Percentiles rank a stretch among this genome's conserved stretches.
Evolutionary conservation across 2,888 invertebrate species (phyloP).

Genomic region (Parnassius orleans): DNA sequence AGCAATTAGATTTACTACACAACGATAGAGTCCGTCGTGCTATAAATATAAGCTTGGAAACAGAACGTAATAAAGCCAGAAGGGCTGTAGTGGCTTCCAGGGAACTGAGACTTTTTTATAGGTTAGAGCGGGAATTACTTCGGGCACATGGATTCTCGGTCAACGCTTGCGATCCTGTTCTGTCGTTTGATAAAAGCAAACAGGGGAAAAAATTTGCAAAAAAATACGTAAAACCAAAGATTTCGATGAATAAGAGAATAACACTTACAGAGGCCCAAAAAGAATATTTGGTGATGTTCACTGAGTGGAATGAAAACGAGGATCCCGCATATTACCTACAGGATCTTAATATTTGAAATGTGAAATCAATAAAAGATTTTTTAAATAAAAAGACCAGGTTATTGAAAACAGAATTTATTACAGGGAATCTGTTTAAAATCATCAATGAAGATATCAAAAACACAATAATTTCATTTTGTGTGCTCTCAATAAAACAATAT

Average conservation of each 20-base stretch:
- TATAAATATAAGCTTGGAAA: slow-evolving; percentile 72
- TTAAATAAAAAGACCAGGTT: slow-evolving; percentile 37
- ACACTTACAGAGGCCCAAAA: no score
- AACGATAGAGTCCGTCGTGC: slow-evolving; percentile 74
- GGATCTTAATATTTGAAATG: neutral
- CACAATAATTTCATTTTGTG: slow-evolving; percentile 60
- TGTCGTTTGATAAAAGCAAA: slow-evolving; percentile 19
- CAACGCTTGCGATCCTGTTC: slow-evolving; percentile 22
- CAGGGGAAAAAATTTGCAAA: neutral
- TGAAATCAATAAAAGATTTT: neutral
- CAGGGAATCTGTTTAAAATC: slow-evolving; percentile 66
- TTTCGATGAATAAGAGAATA: neutral
- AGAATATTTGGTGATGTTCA: no score
- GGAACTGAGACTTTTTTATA: slow-evolving; percentile 77
- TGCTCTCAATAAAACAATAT: slow-evolving; percentile 61
- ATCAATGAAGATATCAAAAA: slow-evolving; percentile 60
- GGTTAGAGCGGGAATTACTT: slow-evolving; percentile 66
- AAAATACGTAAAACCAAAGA: neutral
- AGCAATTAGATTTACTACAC: slow-evolving; percentile 79
- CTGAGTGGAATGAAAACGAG: no score
- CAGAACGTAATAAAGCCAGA: slow-evolving; percentile 72
- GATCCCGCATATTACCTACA: no score
- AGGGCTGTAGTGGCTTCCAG: slow-evolving; percentile 79
- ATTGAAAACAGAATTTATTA: slow-evolving; percentile 76
- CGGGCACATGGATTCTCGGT: slow-evolving; percentile 56